Evolutionary conservation across 2,113 vertebrate species (phyloP).

Genomic region (Seriola aureovittata): DNA sequence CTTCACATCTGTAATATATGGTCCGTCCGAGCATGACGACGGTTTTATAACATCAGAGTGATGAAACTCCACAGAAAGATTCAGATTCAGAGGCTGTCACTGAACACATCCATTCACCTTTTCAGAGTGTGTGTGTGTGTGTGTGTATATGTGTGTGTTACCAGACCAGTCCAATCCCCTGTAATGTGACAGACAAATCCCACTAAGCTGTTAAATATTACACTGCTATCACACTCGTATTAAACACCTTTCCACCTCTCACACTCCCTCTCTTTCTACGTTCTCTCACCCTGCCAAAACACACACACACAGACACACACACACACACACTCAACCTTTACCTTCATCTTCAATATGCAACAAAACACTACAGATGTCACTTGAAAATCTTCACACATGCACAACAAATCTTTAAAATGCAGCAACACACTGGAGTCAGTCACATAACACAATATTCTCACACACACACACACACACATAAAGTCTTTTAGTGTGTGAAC

Average conservation of each 20-base stretch:
- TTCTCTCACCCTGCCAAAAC: slow-evolving; percentile 12
- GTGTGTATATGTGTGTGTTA: slow-evolving; percentile 34
- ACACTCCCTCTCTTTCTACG: slow-evolving; percentile 2
- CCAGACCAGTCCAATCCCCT: slow-evolving; percentile 61
- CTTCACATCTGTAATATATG: not conserved
- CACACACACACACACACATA: slow-evolving; percentile 26
- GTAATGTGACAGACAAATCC: slow-evolving; percentile 81
- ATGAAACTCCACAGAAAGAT: slow-evolving; percentile 35
- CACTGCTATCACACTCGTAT: slow-evolving; percentile 75
- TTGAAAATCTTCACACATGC: slow-evolving; percentile 49
- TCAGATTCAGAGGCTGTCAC: slow-evolving; percentile 49
- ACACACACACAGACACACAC: slow-evolving; percentile 35
- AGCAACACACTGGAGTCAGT: slow-evolving; percentile 24
- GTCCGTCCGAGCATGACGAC: slow-evolving; percentile 10
- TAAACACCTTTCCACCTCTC: slow-evolving; percentile 68
- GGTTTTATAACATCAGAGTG: slow-evolving; percentile 25
- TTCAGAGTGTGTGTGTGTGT: slow-evolving; percentile 11
- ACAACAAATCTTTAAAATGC: slow-evolving; percentile 63
- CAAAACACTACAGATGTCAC: slow-evolving; percentile 59
- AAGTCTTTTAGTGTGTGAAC: not conserved
- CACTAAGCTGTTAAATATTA: slow-evolving; percentile 82
- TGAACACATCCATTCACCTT: slow-evolving; percentile 47
- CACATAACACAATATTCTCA: slow-evolving; percentile 28
- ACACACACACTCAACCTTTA: slow-evolving; percentile 36
- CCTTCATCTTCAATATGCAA: slow-evolving; percentile 59